These are phyloP conservation scores for Heliconius hortense DNA, from an alignment of 2,888 invertebrate genomes.

Conservation along the genomic window DNA sequence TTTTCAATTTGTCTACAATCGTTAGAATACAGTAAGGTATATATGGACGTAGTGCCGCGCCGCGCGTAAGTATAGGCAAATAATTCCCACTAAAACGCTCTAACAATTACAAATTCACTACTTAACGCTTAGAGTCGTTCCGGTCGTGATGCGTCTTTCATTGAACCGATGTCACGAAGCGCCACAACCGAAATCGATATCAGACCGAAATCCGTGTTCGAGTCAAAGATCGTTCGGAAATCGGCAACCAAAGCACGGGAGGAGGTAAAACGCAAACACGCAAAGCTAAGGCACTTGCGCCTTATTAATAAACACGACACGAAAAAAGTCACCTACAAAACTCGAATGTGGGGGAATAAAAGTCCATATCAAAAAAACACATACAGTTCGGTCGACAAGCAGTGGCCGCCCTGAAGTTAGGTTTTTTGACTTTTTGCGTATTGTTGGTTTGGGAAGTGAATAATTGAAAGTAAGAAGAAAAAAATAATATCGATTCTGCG, in stretches of 20 bases:
- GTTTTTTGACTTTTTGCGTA: no score
- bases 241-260: constrained; percentile 40
- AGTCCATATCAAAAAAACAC: constrained; percentile 71
- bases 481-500: background rate
- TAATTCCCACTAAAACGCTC: constrained; percentile 62
- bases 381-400: constrained; percentile 48
- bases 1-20: constrained; percentile 58
- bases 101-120: constrained; percentile 68
- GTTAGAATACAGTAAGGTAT: constrained; percentile 51
- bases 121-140: constrained; percentile 56
- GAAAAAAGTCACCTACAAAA: constrained; percentile 69
- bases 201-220: constrained; percentile 12
- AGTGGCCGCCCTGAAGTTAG: background rate
- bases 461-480: no score
- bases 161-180: constrained; percentile 12
- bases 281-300: constrained; percentile 74
- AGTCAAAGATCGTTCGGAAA: constrained; percentile 32
- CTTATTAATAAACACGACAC: constrained; percentile 71
- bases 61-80: constrained; percentile 54
- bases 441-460: no score
- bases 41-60: constrained; percentile 52
- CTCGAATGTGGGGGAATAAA: constrained; percentile 58
- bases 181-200: constrained; percentile 19
- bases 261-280: constrained; percentile 58
- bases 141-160: constrained; percentile 1